phyloP scores from a whole-genome alignment of 2,888 invertebrate species.

The Vesta saturnalis region DNA sequence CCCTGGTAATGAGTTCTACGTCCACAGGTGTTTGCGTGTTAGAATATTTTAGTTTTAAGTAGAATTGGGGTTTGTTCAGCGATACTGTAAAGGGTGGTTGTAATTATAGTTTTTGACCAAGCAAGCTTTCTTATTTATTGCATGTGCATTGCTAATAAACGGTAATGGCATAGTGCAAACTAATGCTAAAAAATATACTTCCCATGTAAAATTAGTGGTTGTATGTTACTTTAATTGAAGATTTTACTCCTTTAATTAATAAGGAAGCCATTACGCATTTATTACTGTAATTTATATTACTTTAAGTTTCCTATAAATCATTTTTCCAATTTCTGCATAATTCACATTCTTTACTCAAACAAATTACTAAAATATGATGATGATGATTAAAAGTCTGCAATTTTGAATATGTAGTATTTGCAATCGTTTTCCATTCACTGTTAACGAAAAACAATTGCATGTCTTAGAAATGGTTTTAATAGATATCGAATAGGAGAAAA shows the following conservation, averaged over 20 bases:
- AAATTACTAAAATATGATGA: too few species aligned
- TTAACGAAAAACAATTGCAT: too few species aligned
- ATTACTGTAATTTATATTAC: background rate
- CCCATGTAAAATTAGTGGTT: background rate
- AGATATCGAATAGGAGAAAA: too few species aligned
- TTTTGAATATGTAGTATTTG: too few species aligned
- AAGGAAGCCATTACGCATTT: background rate
- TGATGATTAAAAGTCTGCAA: too few species aligned
- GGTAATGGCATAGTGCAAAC: background rate
- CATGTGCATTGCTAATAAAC: slow-evolving; percentile 9
- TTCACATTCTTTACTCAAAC: too few species aligned
- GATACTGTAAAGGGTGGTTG: slow-evolving; percentile 12
- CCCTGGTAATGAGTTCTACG: slow-evolving; percentile 44
- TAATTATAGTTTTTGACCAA: slow-evolving; percentile 16
- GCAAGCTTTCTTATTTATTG: slow-evolving; percentile 10
- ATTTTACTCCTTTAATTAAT: slow-evolving; percentile 4
- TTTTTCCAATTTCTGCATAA: too few species aligned
- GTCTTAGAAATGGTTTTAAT: too few species aligned
- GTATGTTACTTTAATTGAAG: background rate
- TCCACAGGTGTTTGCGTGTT: slow-evolving; percentile 46
- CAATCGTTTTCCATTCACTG: too few species aligned
- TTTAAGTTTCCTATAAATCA: background rate
- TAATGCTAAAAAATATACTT: background rate
- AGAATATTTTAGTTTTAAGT: slow-evolving; percentile 42
- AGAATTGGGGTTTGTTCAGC: slow-evolving; percentile 26